phyloP scores from a whole-genome alignment of 2,888 invertebrate genomes.

The Alloscopus bannaensis region DNA sequence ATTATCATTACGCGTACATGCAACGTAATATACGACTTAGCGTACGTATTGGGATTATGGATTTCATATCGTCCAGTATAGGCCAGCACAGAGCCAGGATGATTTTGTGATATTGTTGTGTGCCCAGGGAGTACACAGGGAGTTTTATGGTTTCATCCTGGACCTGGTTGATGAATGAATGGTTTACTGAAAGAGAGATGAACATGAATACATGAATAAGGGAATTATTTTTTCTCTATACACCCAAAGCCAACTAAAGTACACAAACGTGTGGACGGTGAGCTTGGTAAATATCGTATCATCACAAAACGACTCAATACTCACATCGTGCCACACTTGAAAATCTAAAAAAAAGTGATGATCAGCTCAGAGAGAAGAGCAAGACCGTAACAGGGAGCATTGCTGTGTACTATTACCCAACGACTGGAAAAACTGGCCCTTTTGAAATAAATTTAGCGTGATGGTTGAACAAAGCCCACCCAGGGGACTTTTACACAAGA shows the following conservation, averaged over 20 bases:
- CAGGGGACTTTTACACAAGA: constrained; percentile 62
- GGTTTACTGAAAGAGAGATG: constrained; percentile 34
- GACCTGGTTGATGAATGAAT: constrained; percentile 39
- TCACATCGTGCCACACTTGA: constrained; percentile 35
- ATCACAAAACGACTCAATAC: too few relatives aligned
- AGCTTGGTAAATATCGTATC: too few relatives aligned
- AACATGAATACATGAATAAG: constrained; percentile 48
- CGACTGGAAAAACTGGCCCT: constrained; percentile 60
- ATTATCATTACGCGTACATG: too few relatives aligned
- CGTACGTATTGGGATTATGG: too few relatives aligned
- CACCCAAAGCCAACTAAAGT: too few relatives aligned
- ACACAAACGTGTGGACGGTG: too few relatives aligned
- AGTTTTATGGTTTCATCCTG: constrained; percentile 27
- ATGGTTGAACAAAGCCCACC: constrained; percentile 70
- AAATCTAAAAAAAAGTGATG: constrained; percentile 44
- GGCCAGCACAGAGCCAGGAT: too few relatives aligned
- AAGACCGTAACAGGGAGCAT: not conserved
- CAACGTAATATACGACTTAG: too few relatives aligned
- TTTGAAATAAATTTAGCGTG: constrained; percentile 70
- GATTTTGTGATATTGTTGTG: too few relatives aligned
- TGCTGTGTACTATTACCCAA: constrained; percentile 25
- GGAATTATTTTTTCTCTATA: constrained; percentile 46
- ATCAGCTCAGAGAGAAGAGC: constrained; percentile 24
- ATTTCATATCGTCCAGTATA: too few relatives aligned
- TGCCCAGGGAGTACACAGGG: not conserved